Base-by-base conservation (phyloP, 2,888 invertebrate genomes). In the Sinodicranocentrus sp. region DNA sequence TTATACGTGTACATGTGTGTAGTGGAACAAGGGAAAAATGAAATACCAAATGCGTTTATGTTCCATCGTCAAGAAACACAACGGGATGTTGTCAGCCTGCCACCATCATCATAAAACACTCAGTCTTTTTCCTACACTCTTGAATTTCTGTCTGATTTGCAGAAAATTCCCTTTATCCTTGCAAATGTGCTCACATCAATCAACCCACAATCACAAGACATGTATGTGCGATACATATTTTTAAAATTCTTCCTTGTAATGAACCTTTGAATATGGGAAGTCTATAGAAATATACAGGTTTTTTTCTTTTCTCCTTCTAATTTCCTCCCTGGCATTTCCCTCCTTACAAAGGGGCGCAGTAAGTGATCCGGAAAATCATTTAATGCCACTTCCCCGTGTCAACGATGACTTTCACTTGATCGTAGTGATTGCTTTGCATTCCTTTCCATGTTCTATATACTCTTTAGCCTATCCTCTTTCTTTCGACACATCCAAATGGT, bases 71-170 rank as follows among this genome's bases (percentile, higher is more conserved):
- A 77, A 59, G 44, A 2, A 77, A 68, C 57, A 57, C 68, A 63
- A 59, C 71, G 63, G 63, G 54, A 79, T 63, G 70, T 59, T 79
- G 79, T 79, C 79, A 79, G 79, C 63, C 71, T 71, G 71, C 61
- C 70, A 79, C 68, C 79, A 79, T 71, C 79, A 79, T 79, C 70
- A 71, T 79, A 79, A 79, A 79, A 72, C 57, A 65, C 63, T 65
- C 77, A 57, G 44, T 57, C 68, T 52, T 13, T 43, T 39, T 52
- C 44, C n/a, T n/a, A n/a, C n/a, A n/a, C n/a, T n/a, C n/a, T n/a
- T n/a, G n/a, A n/a, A n/a, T n/a, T 72, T 72, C 65, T 71, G 72
- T 71, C 19, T 71, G 71, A 80, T 80, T 65, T 80, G 80, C 71
- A 72, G 39, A 80, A 72, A 72, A 65, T 65, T 79, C 44, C 71